phyloP scores from a whole-genome alignment of 35 echinoderm and acorn worm genomes.

The Ophioderma brevispina region DNA sequence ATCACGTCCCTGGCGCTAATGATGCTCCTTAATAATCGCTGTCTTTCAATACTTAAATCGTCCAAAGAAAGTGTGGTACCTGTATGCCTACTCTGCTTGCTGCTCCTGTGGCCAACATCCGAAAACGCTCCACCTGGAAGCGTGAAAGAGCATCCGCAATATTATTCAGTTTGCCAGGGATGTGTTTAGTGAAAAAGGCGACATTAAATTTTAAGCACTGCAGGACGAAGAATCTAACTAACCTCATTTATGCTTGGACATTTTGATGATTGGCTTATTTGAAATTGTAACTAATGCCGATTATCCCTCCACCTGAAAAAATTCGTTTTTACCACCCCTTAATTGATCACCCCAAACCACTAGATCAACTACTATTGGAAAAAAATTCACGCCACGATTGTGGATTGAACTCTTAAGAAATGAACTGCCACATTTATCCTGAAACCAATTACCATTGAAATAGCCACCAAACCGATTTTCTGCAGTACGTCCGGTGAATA shows the following conservation, averaged over 20 bases:
- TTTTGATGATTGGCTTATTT: constrained; percentile 42
- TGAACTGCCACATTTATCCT: constrained; percentile 21
- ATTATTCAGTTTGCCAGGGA: constrained; percentile 17
- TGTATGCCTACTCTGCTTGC: not conserved
- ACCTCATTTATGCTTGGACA: constrained; percentile 32
- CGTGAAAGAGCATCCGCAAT: constrained; percentile 47
- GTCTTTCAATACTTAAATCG: not conserved
- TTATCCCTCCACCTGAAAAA: constrained; percentile 52
- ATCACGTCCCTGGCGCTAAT: not conserved
- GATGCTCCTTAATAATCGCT: not conserved
- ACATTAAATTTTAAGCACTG: constrained; percentile 24
- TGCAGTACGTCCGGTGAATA: constrained; percentile 12
- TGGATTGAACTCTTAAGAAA: not conserved
- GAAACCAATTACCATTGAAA: constrained; percentile 13
- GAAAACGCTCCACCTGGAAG: constrained; percentile 37
- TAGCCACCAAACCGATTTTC: constrained; percentile 27
- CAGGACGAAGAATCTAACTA: constrained; percentile 7
- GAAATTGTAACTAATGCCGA: constrained; percentile 18
- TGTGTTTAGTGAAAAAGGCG: not conserved
- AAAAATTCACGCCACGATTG: constrained; percentile 26
- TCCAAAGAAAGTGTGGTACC: not conserved
- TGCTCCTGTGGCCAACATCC: not conserved
- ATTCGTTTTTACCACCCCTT: not conserved
- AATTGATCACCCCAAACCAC: not conserved
- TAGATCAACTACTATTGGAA: constrained; percentile 30